phyloP scores from a whole-genome alignment of 2,797 vertebrate species.

The Lophura swinhoii region DNA sequence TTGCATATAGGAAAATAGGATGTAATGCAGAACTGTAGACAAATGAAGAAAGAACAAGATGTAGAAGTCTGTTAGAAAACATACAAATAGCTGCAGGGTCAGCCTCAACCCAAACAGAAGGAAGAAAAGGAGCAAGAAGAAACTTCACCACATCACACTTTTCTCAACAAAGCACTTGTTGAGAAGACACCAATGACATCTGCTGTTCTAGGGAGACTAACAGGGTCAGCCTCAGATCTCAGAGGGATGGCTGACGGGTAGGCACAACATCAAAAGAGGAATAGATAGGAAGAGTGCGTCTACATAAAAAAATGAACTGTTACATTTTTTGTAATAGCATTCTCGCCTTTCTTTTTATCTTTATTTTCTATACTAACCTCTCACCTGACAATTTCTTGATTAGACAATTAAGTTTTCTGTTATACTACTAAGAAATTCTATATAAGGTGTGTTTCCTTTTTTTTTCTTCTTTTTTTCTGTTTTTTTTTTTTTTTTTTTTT shows the following conservation, averaged over 20 bases:
- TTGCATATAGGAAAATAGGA: neutral
- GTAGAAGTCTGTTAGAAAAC: neutral
- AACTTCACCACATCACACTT: neutral
- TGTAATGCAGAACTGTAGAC: neutral
- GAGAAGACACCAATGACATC: rapidly evolving
- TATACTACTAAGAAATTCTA: neutral
- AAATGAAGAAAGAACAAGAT: neutral
- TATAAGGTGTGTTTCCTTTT: neutral
- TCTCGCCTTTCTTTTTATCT: neutral
- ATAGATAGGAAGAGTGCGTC: neutral
- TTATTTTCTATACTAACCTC: neutral
- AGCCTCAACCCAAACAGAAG: neutral
- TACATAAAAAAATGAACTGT: neutral
- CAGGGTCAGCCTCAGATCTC: rapidly evolving
- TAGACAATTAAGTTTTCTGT: neutral
- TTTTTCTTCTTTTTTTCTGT: too few species aligned
- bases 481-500: too few species aligned
- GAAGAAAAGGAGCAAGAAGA: neutral
- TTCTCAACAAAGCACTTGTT: neutral
- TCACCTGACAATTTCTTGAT: neutral
- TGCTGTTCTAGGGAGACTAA: neutral
- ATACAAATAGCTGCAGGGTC: neutral
- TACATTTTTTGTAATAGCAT: neutral
- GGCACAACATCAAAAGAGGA: neutral
- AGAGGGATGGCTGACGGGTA: neutral